A percentile compares a stretch with the other conserved stretches of the same genome.
phyloP scores from a whole-genome alignment of 2,888 invertebrate species.

The Dicyrtomina minuta region DNA sequence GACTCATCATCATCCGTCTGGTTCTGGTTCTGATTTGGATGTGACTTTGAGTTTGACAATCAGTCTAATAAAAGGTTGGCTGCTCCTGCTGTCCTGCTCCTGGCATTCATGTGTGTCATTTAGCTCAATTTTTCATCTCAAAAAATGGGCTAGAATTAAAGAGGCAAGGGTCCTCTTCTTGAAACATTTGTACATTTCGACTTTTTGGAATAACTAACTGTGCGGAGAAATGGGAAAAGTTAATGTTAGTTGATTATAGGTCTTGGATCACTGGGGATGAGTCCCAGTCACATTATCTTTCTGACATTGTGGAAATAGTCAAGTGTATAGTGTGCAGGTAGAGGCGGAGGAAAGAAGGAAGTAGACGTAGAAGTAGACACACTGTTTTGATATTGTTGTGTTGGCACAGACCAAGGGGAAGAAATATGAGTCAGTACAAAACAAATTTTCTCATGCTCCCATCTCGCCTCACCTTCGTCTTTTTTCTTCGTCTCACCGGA shows the following conservation, averaged over 20 bases:
- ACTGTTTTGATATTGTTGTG: too few relatives aligned
- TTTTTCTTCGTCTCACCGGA: too few relatives aligned
- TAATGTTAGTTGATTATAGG: constrained; percentile 53
- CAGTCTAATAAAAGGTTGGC: too few relatives aligned
- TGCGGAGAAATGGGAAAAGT: too few relatives aligned
- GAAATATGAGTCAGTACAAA: too few relatives aligned
- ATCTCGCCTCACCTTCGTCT: too few relatives aligned
- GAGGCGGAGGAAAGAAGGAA: constrained; percentile 24
- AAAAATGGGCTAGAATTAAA: constrained; percentile 28
- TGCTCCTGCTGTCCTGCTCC: background rate
- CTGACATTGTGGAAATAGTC: background rate
- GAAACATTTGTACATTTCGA: too few relatives aligned
- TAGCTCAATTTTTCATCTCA: constrained; percentile 38
- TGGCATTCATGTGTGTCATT: constrained; percentile 33
- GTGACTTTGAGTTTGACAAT: too few relatives aligned
- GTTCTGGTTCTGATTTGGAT: background rate
- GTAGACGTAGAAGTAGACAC: background rate
- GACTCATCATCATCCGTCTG: too few relatives aligned
- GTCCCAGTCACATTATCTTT: constrained; percentile 5
- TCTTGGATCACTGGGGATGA: constrained; percentile 47
- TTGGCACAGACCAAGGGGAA: too few relatives aligned
- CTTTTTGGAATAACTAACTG: too few relatives aligned
- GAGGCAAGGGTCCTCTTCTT: background rate
- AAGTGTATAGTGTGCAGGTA: constrained; percentile 26
- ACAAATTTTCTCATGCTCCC: too few relatives aligned